Evolutionary conservation across 92 coral and sea anemone genomes (phyloP).

Genomic region (Epizoanthus scotinus): DNA sequence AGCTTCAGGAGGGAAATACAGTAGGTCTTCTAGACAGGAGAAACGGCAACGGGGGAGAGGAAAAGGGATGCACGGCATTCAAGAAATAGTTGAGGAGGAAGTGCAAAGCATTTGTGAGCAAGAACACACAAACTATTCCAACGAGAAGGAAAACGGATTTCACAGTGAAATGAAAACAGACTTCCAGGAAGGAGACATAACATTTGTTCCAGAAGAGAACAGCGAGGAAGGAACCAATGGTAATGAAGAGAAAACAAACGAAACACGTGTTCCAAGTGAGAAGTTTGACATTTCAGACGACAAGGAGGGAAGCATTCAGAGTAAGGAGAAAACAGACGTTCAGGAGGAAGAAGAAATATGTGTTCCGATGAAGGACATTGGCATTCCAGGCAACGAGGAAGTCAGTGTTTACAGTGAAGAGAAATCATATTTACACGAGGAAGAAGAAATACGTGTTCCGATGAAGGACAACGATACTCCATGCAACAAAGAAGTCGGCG

Average conservation of each 20-base stretch:
- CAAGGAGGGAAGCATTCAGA: background rate
- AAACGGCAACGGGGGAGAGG: conserved; percentile 45
- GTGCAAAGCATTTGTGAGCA: conserved; percentile 38
- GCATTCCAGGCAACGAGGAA: background rate
- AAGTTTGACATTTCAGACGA: background rate
- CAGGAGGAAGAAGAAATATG: background rate
- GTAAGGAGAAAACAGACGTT: background rate
- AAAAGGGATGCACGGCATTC: conserved; percentile 62
- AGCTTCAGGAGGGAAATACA: conserved; percentile 88
- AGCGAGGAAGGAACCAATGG: background rate
- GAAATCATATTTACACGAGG: background rate
- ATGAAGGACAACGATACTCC: conserved; percentile 49
- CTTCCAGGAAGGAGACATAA: background rate
- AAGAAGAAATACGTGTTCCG: too few species aligned
- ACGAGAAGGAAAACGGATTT: background rate
- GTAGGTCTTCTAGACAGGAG: conserved; percentile 40
- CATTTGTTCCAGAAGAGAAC: background rate
- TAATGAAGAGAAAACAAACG: background rate
- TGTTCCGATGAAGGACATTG: background rate
- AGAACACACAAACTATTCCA: conserved; percentile 49
- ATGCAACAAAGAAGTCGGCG: background rate
- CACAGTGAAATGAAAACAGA: background rate
- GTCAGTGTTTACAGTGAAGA: background rate
- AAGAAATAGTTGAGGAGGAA: conserved; percentile 78
- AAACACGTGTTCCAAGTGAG: background rate